Percentiles rank a stretch among this genome's conserved stretches.
Conservation (phyloP, 2,888 invertebrate species). For the Drymonia ruficornis region DNA sequence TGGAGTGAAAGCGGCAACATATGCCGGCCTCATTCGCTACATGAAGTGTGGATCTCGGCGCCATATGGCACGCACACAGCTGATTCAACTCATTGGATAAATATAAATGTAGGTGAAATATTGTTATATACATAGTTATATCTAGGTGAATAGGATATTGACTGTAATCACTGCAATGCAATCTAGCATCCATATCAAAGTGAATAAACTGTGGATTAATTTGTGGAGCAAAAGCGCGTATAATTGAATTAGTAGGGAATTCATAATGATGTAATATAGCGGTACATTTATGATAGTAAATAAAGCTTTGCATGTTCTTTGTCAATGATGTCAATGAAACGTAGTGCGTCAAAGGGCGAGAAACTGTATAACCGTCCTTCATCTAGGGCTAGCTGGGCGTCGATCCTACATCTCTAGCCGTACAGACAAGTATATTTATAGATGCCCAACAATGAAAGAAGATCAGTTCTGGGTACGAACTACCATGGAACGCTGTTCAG, state of each 20-base stretch:
- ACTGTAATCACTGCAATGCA: neutral
- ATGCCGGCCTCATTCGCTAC: conserved; percentile 80
- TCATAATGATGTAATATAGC: neutral
- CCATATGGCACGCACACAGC: conserved; percentile 78
- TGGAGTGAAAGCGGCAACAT: conserved; percentile 82
- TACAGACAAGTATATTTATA: conserved; percentile 77
- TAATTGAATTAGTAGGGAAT: neutral
- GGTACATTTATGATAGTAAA: neutral
- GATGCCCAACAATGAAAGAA: conserved; percentile 59
- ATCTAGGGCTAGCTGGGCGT: conserved; percentile 74
- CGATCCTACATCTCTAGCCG: conserved; percentile 69
- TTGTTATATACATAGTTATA: conserved; percentile 6
- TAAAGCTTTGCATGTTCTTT: conserved; percentile 28
- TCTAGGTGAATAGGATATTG: neutral
- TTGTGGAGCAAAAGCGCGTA: too few relatives aligned
- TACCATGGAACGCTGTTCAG: too few relatives aligned
- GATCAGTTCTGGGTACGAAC: too few relatives aligned
- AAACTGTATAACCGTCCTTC: conserved; percentile 77
- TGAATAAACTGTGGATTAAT: too few relatives aligned
- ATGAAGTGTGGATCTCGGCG: conserved; percentile 74
- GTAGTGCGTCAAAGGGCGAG: conserved; percentile 51
- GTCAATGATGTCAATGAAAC: conserved; percentile 48
- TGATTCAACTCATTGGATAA: conserved; percentile 62
- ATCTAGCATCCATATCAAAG: too few relatives aligned
- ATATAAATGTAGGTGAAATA: conserved; percentile 24